A percentile compares a stretch with the other conserved stretches of the same genome.
phyloP scores from a whole-genome alignment of 2,113 vertebrate species.

The Ginglymostoma cirratum region DNA sequence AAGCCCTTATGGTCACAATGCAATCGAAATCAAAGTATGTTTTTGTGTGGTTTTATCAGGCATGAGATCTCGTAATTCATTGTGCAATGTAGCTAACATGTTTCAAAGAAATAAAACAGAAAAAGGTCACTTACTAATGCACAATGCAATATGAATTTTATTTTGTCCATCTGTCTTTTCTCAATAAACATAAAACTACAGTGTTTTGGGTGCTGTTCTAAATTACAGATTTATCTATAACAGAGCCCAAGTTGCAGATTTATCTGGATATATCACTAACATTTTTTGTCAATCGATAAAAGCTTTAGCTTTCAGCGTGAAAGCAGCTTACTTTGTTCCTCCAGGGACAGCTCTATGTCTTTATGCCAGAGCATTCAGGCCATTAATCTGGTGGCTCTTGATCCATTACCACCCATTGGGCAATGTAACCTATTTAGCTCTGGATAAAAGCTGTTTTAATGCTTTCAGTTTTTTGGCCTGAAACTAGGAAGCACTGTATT shows the following conservation, averaged over 20 bases:
- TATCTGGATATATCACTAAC: conserved; percentile 38
- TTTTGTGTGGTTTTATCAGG: neutral
- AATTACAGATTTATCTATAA: conserved; percentile 31
- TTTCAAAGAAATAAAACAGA: neutral
- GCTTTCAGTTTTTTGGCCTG: conserved; percentile 28
- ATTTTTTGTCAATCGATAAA: conserved; percentile 37
- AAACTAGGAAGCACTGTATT: conserved; percentile 1
- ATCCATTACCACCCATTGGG: neutral
- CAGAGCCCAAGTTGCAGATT: conserved; percentile 34
- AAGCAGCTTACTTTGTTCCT: conserved; percentile 30
- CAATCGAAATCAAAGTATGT: neutral
- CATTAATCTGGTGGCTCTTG: neutral
- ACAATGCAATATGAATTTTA: neutral
- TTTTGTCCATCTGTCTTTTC: neutral
- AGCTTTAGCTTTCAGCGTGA: conserved; percentile 33
- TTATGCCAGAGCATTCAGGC: neutral
- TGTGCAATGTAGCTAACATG: neutral
- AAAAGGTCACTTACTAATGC: neutral
- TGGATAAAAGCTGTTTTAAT: conserved; percentile 31
- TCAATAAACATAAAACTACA: neutral
- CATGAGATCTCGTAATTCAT: neutral
- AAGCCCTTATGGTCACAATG: neutral
- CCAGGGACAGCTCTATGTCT: conserved; percentile 3
- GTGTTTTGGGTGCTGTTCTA: neutral
- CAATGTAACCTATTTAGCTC: conserved; percentile 30